phyloP scores from a whole-genome alignment of 2,797 vertebrate genomes.

The Typhlichthys subterraneus region DNA sequence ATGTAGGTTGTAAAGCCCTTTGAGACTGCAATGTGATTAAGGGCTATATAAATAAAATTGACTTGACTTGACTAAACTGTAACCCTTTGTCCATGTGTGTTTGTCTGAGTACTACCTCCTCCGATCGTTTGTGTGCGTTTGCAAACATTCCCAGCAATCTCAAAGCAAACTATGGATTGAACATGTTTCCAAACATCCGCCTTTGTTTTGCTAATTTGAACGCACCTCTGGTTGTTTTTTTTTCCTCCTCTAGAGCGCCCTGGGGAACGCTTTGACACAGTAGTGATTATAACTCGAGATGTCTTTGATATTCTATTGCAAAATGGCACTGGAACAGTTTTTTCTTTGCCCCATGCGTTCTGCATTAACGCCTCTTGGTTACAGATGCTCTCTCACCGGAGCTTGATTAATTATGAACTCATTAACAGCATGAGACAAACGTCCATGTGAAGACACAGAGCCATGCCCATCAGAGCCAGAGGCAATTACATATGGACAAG shows the following conservation, averaged over 20 bases:
- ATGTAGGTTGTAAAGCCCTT: too few species aligned
- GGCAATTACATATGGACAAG: constrained; percentile 4
- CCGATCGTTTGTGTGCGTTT: too few species aligned
- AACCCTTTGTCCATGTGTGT: too few species aligned
- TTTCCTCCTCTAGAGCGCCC: background rate
- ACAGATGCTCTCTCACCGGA: constrained; percentile 13
- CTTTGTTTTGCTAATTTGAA: too few species aligned
- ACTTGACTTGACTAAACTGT: too few species aligned
- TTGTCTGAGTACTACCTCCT: too few species aligned
- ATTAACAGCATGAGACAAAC: background rate
- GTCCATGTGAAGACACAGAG: too few species aligned
- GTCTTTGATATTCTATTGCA: constrained; percentile 15
- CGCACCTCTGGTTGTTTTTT: background rate
- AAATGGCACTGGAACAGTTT: background rate
- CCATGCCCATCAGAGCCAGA: background rate
- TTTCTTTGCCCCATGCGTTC: background rate
- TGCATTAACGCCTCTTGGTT: background rate
- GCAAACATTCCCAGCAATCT: too few species aligned
- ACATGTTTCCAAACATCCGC: too few species aligned
- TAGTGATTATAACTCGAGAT: constrained; percentile 8
- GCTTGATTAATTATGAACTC: constrained; percentile 10
- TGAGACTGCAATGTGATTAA: too few species aligned
- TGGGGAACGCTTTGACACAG: background rate
- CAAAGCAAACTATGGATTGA: too few species aligned
- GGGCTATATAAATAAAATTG: too few species aligned